Evolutionary conservation across 2,888 invertebrate species (phyloP), one percentile per base, ranked within the genome.

Genomic region (Temnothorax rugatulus): DNA sequence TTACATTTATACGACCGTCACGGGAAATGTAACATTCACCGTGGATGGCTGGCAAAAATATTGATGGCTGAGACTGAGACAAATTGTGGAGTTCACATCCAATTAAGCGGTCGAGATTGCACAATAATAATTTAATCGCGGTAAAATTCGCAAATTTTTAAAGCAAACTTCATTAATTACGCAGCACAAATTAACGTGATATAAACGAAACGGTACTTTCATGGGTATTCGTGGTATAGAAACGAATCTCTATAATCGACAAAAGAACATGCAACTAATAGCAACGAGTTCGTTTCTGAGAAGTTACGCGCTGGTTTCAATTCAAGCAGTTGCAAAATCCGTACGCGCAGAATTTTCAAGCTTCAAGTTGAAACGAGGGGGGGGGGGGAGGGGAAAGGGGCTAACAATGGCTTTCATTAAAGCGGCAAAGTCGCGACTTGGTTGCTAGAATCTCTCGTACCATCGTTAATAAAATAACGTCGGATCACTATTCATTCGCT

Each of bases 351-450:
- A 52, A 81, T 83, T 82, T 74, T 59, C 64, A 68, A 54, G 47
- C 54, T 59, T 44, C 52, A 66, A 73, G 69, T 63, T 77, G 59
- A 73, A 87, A 85, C 50, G 66, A 29, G 29, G 2, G 29, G 0
- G 29, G 2, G 3, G 29, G 29, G 29, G 4, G 29, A 0, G 3
- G 29, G 29, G 29, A 0, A 4, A 29, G 63, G 77, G 83, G 52
- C 84, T 86, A 83, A 90, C 86, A 87, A 90, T 89, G 47, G 90
- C 69, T 90, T 88, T 90, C 88, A 85, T 90, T 88, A 90, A 87
- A 88, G 73, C 71, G 52, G 44, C 63, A 47, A 83, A 84, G 86
- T 79, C 86, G 86, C 69, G 82, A 75, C 81, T 79, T 29, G 47
- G 47, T 47, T 81, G 86, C 34, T 4, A 52, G 63, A 83, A 7